These are phyloP conservation scores for Ectemnius lituratus DNA, from an alignment of 2,888 invertebrate genomes.

Conservation along the genomic window DNA sequence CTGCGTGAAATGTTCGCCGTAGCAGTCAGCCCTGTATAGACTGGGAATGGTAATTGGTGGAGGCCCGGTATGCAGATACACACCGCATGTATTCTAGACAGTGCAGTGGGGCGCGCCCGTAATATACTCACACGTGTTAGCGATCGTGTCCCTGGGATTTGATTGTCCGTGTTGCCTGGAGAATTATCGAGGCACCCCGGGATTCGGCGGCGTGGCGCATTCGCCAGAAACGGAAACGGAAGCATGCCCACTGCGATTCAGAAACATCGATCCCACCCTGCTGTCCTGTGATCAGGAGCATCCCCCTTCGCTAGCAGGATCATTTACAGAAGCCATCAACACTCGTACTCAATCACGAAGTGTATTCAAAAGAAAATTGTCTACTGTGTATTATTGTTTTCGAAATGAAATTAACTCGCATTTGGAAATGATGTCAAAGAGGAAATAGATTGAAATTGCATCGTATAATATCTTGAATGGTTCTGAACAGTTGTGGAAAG, in stretches of 20 bases:
- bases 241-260: conserved; percentile 51
- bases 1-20: conserved; percentile 56
- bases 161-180: conserved; percentile 71
- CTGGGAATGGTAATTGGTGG: conserved; percentile 69
- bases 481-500: conserved; percentile 57
- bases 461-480: conserved; percentile 5
- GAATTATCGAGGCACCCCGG: conserved; percentile 68
- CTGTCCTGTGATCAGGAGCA: too few species aligned
- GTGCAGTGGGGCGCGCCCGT: conserved; percentile 56
- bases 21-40: conserved; percentile 52
- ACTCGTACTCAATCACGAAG: too few species aligned
- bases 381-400: too few species aligned
- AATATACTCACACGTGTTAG: conserved; percentile 73
- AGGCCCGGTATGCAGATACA: conserved; percentile 70
- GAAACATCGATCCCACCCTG: conserved; percentile 41
- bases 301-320: too few species aligned
- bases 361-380: too few species aligned
- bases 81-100: conserved; percentile 67
- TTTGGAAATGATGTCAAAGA: too few species aligned
- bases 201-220: conserved; percentile 57
- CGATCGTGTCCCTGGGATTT: conserved; percentile 73
- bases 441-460: background rate
- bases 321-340: too few species aligned
- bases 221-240: conserved; percentile 51
- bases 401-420: too few species aligned